Base-by-base conservation (phyloP, 30 jellyfish, hydroid and myxozoan genomes). In the Clytia hemisphaerica region DNA sequence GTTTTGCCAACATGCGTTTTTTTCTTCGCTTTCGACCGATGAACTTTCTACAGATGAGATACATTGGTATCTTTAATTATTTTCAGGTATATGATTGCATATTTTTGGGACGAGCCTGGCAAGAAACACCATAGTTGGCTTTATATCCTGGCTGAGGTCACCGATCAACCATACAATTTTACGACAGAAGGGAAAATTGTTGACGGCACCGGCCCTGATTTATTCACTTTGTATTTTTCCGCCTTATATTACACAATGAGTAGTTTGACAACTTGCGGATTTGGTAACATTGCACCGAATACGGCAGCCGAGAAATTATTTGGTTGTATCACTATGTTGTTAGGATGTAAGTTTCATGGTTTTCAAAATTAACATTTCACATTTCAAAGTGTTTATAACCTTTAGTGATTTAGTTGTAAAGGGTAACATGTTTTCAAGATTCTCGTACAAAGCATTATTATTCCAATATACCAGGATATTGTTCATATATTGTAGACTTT, bases 281-380 rank as follows among this genome's bases (percentile, higher is more conserved):
- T 88, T 76, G 97, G 97, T n/a, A 88, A 78, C 62, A 79, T 88
- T 36, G 97, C 97, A 28, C 94, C 97, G 3, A 79, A 73, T 35
- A 88, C 97, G 19, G 74, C 84, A n/a, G 97, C 97, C 4, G 97
- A 88, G 57, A 88, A 79, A 63, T 49, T 88, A 14, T 88, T 88
- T 64, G 97, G 97, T 4, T 71, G 93, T 42, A 62, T 61, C 37
- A 79, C 97, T 16, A 88, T 88, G 97, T 51, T 79, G 72, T 58
- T 88, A 6, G 97, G 97, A 31, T 88, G 97, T 88, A 46, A 73
- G 97, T 79, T 1, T 5, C 16, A 5, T 45, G 12, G 15, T 46
- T 67, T 42, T 10, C 18, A 12, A 42, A 42, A n/a, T 42, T 42
- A 42, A 42, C 12, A n/a, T 42, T 10, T 12, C 18, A n/a, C 15